Conservation (phyloP, 2,797 vertebrate genomes). For the Syngnathus acus region DNA sequence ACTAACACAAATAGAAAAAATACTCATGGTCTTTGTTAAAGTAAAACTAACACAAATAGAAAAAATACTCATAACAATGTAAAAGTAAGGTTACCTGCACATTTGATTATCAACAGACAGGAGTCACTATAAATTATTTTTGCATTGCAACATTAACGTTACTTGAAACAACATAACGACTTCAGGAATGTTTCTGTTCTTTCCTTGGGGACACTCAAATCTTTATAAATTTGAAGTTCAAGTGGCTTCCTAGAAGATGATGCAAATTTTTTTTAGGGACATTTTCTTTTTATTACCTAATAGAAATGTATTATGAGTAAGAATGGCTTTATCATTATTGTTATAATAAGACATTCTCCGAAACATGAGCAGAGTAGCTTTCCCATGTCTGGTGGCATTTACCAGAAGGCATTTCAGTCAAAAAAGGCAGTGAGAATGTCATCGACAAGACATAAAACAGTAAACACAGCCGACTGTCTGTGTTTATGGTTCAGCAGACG, state of each 20-base stretch:
- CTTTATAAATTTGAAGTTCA: background rate
- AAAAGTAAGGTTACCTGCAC: background rate
- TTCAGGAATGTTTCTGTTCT: too few relatives aligned
- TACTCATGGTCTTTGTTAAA: too few relatives aligned
- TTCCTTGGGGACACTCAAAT: too few relatives aligned
- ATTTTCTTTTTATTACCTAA: background rate
- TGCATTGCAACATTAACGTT: too few relatives aligned
- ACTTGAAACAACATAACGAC: too few relatives aligned
- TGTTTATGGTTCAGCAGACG: conserved; percentile 18
- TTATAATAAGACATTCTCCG: background rate
- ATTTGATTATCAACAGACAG: too few relatives aligned
- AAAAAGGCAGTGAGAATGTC: background rate
- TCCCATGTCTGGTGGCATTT: background rate
- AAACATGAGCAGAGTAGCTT: background rate
- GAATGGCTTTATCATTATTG: background rate
- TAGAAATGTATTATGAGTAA: background rate
- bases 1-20: too few relatives aligned
- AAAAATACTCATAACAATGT: background rate
- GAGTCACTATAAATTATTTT: too few relatives aligned
- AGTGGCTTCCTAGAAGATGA: too few relatives aligned
- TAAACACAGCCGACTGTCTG: background rate
- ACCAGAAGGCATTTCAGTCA: background rate
- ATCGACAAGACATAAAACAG: background rate
- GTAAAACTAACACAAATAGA: background rate
- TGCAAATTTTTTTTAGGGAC: too few relatives aligned